A percentile compares a stretch with the other conserved stretches of the same genome.
Conservation (phyloP, 2,888 invertebrate genomes). For the Shargacucullia verbasci region DNA sequence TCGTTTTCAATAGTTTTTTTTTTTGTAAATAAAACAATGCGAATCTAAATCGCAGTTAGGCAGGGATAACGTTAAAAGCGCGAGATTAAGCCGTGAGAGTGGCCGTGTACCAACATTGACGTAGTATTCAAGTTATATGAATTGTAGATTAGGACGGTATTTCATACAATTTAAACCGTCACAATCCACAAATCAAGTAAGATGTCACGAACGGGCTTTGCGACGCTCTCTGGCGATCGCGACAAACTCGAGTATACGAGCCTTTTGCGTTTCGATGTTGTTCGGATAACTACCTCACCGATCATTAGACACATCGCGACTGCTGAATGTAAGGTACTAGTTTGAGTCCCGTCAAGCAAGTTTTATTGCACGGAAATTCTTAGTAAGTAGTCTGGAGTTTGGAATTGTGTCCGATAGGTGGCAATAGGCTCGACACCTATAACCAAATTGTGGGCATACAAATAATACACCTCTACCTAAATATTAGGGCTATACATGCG, state of each 20-base stretch:
- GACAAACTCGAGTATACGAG: constrained; percentile 19
- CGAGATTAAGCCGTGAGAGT: constrained; percentile 34
- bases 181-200: constrained; percentile 68
- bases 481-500: too few species aligned
- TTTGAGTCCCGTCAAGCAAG: too few species aligned
- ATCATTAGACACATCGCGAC: too few species aligned
- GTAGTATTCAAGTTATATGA: constrained; percentile 39
- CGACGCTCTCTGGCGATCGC: constrained; percentile 27
- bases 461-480: too few species aligned
- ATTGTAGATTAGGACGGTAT: constrained; percentile 55
- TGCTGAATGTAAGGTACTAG: too few species aligned
- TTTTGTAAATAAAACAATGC: constrained; percentile 20
- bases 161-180: constrained; percentile 62
- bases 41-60: constrained; percentile 29
- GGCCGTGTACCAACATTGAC: constrained; percentile 30
- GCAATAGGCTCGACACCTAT: too few species aligned
- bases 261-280: constrained; percentile 27
- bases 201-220: constrained; percentile 66
- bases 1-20: constrained; percentile 31
- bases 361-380: too few species aligned
- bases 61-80: constrained; percentile 27
- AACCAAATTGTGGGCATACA: too few species aligned
- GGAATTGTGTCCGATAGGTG: too few species aligned
- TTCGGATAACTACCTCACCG: too few species aligned
- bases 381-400: too few species aligned